These are phyloP conservation scores for Aplysina aerophoba DNA, from an alignment of 37 sponge, comb jelly and placozoan genomes.

Conservation along the genomic window DNA sequence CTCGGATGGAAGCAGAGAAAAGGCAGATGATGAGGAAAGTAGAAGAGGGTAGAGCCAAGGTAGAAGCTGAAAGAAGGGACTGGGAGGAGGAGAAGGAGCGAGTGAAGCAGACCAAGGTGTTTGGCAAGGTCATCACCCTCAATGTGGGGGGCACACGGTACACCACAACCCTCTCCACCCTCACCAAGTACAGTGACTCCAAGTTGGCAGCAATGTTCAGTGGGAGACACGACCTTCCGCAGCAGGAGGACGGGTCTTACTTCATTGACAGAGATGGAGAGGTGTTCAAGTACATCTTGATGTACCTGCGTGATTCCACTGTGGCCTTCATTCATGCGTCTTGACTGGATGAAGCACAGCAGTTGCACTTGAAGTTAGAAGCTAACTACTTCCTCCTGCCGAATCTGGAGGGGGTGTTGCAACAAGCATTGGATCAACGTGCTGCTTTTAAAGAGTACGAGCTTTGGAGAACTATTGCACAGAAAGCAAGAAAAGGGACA, in stretches of 20 bases:
- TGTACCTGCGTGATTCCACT: not conserved
- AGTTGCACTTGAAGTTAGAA: not conserved
- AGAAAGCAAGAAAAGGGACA: no score
- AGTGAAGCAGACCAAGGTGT: not conserved
- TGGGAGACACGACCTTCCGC: constrained; percentile 19
- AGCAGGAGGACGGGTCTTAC: constrained; percentile 33
- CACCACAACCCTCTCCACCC: constrained; percentile 20
- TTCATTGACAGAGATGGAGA: constrained; percentile 40
- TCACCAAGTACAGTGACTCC: constrained; percentile 15
- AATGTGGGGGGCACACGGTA: constrained; percentile 22
- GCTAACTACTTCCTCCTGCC: constrained; percentile 10
- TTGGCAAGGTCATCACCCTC: constrained; percentile 20
- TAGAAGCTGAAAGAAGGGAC: not conserved
- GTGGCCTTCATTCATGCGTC: not conserved
- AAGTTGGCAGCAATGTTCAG: constrained; percentile 39
- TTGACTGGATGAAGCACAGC: no score
- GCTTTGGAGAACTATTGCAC: no score
- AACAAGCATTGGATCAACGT: no score
- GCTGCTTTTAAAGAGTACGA: no score
- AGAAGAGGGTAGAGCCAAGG: no score
- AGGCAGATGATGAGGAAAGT: no score
- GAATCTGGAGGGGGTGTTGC: not conserved
- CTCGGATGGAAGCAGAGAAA: no score
- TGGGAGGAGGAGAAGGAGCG: constrained; percentile 22
- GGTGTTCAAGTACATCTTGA: constrained; percentile 2